Evolutionary conservation across 2,888 invertebrate species (phyloP), one percentile per base, ranked within the genome.

Genomic region (Notodonta ziczac): DNA sequence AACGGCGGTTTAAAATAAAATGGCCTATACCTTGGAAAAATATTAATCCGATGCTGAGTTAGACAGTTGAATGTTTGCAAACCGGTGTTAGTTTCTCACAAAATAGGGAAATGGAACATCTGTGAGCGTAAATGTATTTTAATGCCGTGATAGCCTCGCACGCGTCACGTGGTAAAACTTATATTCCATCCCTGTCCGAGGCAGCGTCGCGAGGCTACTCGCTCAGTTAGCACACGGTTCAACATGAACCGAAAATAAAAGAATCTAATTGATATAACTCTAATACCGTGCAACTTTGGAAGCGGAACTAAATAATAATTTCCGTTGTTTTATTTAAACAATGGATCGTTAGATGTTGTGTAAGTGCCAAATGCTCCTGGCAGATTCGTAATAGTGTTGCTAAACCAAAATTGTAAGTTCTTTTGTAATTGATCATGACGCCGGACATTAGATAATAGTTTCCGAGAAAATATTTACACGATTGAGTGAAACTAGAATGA

Each of bases 271-370:
- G 67, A 70, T 68, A 69, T 39, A 54, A 54, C 54, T 39, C 13
- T 7, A 73, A 78, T 74, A 77, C 70, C 72, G 75, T 78, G 76
- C 72, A 72, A 69, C 73, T 76, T 78, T 80, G 78, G 81, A 86
- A 86, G 81, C 89, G 91, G 91, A 91, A 90, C 85, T 83, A 74
- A 76, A 75, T 76, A 65, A 79, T 78, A 70, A 74, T 76, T 79
- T 84, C 83, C 80, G 82, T 76, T 81, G 66, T 78, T 72, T 55
- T 71, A 71, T 70, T 66, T 55, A 77, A 69, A 84, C 84, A 84
- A 84, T 84, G 67, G 84, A 64, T 84, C 81, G 73, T 85, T 85
- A 78, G 68, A 44, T 54, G 72, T 78, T 77, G 74, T 76, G 75
- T 82, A 80, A 75, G 70, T 72, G 69, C 61, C 72, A 59, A 61